Base-by-base conservation (phyloP, 1,140 invertebrate species). In the Myzus persicae region DNA sequence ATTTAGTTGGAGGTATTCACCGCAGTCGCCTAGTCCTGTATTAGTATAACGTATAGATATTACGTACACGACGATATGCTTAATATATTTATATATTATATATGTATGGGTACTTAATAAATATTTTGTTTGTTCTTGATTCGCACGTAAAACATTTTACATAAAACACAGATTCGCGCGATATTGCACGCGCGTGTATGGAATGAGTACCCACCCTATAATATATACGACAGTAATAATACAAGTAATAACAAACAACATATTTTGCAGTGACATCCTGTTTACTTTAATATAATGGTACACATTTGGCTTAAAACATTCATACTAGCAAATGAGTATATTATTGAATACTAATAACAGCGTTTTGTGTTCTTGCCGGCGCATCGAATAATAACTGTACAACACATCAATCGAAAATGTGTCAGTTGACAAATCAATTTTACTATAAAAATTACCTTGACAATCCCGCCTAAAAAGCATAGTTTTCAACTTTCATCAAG, bases 101-200 rank as follows among this genome's bases (percentile, higher is more conserved):
- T n/a, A 31, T 18, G 11, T 31, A 59, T 59, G 31, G 54, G 54
- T 59, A 59, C 26, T 9, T 18, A 67, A 67, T 67, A 67, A n/a
- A 67, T n/a, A n/a, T 67, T 67, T 67, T 67, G 59, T 67, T 67
- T 67, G 59, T 67, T 67, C 59, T 67, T 67, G 59, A 67, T 67
- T 67, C 31, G 14, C 4, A 24, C 31, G 31, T 67, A 67, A 67
- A 67, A 67, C 11, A 18, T n/a, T 67, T 67, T 67, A n/a, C 22
- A 67, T 5, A n/a, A n/a, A 26, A 26, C 31, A 67, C 59, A 67
- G 59, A 67, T 67, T 31, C 59, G 1, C 11, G 31, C 31, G 59
- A 67, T n/a, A 67, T 67, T 67, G 31, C 59, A 67, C 4, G 31
- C 59, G 14, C 14, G 31, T n/a, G 4, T 5, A n/a, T n/a, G 31